Percentiles rank a stretch among this genome's conserved stretches.
Evolutionary conservation across 2,797 vertebrate species (phyloP).

Genomic region (Philypnodon macrostomus): DNA sequence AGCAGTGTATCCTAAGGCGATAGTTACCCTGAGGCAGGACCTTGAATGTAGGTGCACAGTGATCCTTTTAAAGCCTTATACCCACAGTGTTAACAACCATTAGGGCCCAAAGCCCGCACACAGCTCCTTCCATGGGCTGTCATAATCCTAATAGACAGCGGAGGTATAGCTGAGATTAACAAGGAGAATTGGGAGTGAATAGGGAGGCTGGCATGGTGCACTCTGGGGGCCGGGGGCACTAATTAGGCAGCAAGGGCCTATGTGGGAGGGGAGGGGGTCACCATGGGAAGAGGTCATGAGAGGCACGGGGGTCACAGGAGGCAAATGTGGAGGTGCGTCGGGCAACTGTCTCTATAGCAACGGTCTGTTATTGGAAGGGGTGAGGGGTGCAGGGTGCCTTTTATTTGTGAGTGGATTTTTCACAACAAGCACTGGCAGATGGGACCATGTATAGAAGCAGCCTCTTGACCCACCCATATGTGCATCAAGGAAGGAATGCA

Average conservation of each 20-base stretch:
- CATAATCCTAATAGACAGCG: slow-evolving; percentile 14
- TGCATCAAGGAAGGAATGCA: slow-evolving; percentile 15
- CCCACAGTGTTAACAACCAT: slow-evolving; percentile 9
- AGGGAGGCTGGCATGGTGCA: slow-evolving; percentile 12
- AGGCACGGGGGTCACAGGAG: slow-evolving; percentile 47
- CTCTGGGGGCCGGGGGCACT: slow-evolving; percentile 5
- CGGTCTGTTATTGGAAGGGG: slow-evolving; percentile 58
- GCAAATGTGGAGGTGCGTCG: slow-evolving; percentile 48
- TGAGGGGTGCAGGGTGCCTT: slow-evolving; percentile 65
- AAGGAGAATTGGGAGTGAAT: slow-evolving; percentile 5
- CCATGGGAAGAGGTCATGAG: slow-evolving; percentile 44
- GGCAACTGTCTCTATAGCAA: slow-evolving; percentile 78
- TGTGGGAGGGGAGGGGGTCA: slow-evolving; percentile 21
- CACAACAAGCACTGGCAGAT: slow-evolving; percentile 49
- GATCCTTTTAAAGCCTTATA: slow-evolving; percentile 24
- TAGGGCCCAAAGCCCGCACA: slow-evolving; percentile 14
- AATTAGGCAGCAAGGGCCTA: slow-evolving; percentile 38
- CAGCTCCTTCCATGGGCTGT: slow-evolving; percentile 13
- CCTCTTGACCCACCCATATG: slow-evolving; percentile 29
- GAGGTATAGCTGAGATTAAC: slow-evolving; percentile 24
- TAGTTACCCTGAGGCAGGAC: slow-evolving; percentile 35
- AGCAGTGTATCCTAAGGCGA: slow-evolving; percentile 22
- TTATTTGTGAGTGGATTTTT: slow-evolving; percentile 33
- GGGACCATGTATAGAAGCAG: slow-evolving; percentile 35
- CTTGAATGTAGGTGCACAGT: slow-evolving; percentile 11